A percentile compares a stretch with the other conserved stretches of the same genome.
Conservation (phyloP, 2,797 vertebrate species). For the Acipenser transmontanus region DNA sequence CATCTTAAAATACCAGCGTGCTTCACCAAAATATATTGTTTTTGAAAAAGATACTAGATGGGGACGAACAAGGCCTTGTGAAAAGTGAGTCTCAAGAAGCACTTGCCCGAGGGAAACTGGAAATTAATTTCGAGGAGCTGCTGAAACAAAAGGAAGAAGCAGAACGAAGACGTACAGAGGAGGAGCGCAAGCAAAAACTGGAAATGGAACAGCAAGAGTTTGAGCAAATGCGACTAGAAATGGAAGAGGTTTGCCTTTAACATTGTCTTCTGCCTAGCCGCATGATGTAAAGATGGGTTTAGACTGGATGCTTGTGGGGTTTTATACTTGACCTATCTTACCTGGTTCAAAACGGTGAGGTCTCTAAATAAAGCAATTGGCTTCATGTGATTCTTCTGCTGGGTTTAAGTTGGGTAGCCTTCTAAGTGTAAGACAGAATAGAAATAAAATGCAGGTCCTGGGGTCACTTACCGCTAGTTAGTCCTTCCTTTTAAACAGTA, state of each 20-base stretch:
- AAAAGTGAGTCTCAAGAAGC: conserved; percentile 85
- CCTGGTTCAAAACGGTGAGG: too few species aligned
- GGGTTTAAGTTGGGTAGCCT: too few species aligned
- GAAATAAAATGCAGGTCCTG: too few species aligned
- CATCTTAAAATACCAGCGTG: too few species aligned
- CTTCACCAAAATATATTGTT: too few species aligned
- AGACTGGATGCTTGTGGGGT: background rate
- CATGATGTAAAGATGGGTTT: background rate
- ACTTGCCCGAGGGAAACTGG: conserved; percentile 83
- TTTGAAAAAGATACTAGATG: conserved; percentile 24
- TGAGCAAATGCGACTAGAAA: conserved; percentile 87
- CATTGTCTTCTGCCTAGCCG: background rate
- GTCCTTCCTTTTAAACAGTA: too few species aligned
- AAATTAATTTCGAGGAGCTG: conserved; percentile 94
- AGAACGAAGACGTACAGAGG: conserved; percentile 76
- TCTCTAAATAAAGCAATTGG: too few species aligned
- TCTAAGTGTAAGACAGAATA: too few species aligned
- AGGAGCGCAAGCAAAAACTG: conserved; percentile 82
- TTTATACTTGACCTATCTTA: too few species aligned
- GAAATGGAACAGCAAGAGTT: conserved; percentile 94
- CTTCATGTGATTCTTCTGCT: too few species aligned
- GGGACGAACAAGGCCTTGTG: conserved; percentile 67
- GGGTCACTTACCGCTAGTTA: too few species aligned
- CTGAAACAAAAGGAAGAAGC: conserved; percentile 87
- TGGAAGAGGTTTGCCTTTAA: conserved; percentile 76